A percentile compares a stretch with the other conserved stretches of the same genome.
Evolutionary conservation across 2,797 vertebrate genomes (phyloP).

Genomic region (Apogon talboti): DNA sequence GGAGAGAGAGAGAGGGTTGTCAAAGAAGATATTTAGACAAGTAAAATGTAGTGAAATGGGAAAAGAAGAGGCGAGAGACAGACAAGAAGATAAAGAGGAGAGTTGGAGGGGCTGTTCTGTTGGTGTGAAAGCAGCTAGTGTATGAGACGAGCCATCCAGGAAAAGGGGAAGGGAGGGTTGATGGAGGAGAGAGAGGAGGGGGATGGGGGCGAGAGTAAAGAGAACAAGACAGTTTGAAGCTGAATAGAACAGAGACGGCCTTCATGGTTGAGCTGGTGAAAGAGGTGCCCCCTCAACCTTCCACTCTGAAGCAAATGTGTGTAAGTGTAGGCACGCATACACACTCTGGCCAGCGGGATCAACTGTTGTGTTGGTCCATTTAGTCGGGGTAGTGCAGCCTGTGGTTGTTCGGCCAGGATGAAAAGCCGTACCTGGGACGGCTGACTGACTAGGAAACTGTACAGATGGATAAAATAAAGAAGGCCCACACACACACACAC

Average conservation of each 20-base stretch:
- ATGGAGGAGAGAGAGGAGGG: background rate
- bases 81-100: constrained; percentile 16
- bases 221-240: constrained; percentile 56
- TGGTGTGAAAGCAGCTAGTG: constrained; percentile 72
- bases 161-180: constrained; percentile 10
- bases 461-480: constrained; percentile 16
- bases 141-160: constrained; percentile 34
- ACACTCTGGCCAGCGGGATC: constrained; percentile 13
- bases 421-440: constrained; percentile 35
- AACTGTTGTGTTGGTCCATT: constrained; percentile 21
- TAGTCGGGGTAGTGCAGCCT: constrained; percentile 12
- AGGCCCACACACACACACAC: constrained; percentile 17
- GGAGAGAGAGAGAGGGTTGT: background rate
- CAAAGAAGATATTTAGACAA: constrained; percentile 16
- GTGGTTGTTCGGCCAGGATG: constrained; percentile 28
- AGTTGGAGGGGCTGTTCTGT: constrained; percentile 30
- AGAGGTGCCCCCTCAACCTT: constrained; percentile 60
- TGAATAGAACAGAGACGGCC: constrained; percentile 76
- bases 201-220: constrained; percentile 24
- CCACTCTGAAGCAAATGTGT: constrained; percentile 30
- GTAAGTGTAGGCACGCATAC: constrained; percentile 14
- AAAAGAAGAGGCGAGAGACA: constrained; percentile 11
- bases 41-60: constrained; percentile 13
- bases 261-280: constrained; percentile 77
- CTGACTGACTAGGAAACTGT: constrained; percentile 21